Percentiles rank a stretch among this genome's conserved stretches.
Conservation (phyloP, 2,113 vertebrate species). For the Peromyscus californicus region DNA sequence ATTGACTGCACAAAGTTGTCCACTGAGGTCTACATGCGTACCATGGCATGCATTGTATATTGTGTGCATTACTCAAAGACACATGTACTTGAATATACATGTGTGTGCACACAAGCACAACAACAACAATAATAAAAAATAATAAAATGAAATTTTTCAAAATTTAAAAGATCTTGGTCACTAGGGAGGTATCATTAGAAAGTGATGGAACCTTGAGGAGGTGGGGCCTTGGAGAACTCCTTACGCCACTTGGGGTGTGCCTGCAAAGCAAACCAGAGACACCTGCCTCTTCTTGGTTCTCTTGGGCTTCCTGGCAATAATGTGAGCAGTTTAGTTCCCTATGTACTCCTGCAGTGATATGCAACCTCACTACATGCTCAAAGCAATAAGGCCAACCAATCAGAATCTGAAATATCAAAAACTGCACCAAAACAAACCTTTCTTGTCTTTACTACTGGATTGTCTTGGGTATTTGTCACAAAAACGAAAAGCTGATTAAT, state of each 20-base stretch:
- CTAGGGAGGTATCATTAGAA: not conserved
- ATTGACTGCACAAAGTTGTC: too few relatives aligned
- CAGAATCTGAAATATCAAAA: not conserved
- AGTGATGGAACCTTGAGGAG: not conserved
- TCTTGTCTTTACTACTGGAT: not conserved
- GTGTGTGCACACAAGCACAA: not conserved
- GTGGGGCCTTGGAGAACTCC: not conserved
- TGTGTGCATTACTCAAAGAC: not conserved
- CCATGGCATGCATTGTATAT: not conserved
- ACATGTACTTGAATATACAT: not conserved
- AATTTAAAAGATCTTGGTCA: not conserved
- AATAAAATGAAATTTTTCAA: not conserved
- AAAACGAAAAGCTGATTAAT: not conserved
- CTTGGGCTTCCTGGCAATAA: not conserved
- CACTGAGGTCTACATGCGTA: not conserved
- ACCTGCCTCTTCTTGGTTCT: not conserved
- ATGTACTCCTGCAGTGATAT: not conserved
- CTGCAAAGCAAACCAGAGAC: not conserved
- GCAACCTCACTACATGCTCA: not conserved
- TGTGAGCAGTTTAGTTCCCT: not conserved
- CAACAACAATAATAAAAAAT: too few relatives aligned
- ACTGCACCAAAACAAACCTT: not conserved
- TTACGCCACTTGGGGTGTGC: not conserved
- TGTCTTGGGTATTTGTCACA: not conserved
- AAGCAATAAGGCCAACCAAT: not conserved